phyloP scores from a whole-genome alignment of 2,113 vertebrate species.

The human (Homo sapiens) region GRCh38 chr16:5687501-5688000 shows the following conservation, averaged over 20 bases:
- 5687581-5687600: background rate
- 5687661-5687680: background rate
- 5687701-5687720: background rate
- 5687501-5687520: background rate
- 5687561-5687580: background rate
- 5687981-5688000: constrained; percentile 27
- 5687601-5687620: background rate
- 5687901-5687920: background rate
- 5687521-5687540: background rate
- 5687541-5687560: no score
- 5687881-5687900: background rate
- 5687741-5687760: no score
- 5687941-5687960: background rate
- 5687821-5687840: background rate
- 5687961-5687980: background rate
- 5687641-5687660: no score
- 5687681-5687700: background rate
- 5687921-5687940: background rate
- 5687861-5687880: accelerated
- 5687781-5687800: background rate
- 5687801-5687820: background rate
- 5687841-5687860: background rate
- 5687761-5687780: background rate
- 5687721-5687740: background rate
- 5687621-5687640: background rate